A percentile compares a stretch with the other conserved stretches of the same genome.
phyloP scores from a whole-genome alignment of 2,888 invertebrate genomes.

The Agrypnus murinus region DNA sequence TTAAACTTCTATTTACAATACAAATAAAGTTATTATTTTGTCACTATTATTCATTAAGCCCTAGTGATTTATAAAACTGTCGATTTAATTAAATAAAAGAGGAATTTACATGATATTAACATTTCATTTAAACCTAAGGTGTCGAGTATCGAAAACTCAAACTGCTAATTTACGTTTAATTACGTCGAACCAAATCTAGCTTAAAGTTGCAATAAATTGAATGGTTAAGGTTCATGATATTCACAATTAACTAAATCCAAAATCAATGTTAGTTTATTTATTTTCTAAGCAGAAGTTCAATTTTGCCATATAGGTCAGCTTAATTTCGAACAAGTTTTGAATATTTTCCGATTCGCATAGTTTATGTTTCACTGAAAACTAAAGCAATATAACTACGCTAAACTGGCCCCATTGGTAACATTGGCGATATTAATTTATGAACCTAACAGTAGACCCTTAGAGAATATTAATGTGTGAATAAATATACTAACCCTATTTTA shows the following conservation, averaged over 20 bases:
- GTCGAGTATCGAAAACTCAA: not conserved
- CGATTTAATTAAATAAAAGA: too few species aligned
- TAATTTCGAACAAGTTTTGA: not conserved
- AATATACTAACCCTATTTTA: not conserved
- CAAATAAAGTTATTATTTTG: too few species aligned
- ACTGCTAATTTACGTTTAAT: conserved; percentile 4
- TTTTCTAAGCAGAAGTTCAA: too few species aligned
- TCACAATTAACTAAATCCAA: too few species aligned
- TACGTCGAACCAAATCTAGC: not conserved
- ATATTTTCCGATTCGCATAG: not conserved
- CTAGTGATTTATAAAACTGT: too few species aligned
- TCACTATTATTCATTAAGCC: too few species aligned
- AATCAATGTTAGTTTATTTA: not conserved
- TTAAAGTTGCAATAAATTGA: not conserved
- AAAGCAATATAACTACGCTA: not conserved
- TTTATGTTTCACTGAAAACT: not conserved
- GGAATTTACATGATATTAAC: too few species aligned
- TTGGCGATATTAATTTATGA: not conserved
- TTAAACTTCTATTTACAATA: too few species aligned
- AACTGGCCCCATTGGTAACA: conserved; percentile 4
- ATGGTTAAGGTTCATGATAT: not conserved
- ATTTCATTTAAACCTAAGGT: not conserved
- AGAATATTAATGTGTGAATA: not conserved
- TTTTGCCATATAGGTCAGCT: too few species aligned
- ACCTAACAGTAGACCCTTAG: not conserved